Evolutionary conservation across 2,888 invertebrate genomes (phyloP), one percentile per base, ranked within the genome.

Genomic region (Melikaiella ostensackeni): DNA sequence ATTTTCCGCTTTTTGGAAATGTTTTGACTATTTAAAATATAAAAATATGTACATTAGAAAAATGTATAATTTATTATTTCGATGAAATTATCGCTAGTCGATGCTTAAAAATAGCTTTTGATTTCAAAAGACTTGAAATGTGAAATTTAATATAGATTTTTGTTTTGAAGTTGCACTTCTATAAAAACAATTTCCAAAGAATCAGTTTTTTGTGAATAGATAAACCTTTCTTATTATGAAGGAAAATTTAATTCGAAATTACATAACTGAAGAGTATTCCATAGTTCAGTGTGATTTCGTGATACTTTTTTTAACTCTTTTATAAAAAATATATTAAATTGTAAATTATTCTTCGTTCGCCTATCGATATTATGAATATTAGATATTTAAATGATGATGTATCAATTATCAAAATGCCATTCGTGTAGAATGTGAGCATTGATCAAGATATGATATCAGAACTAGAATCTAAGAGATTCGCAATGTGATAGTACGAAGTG

Each of bases 401-500:
- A 70, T 50, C 70, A 50, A 70, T 55, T 46, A 33, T 50, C 55
- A 74, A 55, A 55, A 74, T 19, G 19, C 33, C 66, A n/a, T 46
- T 66, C 66, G 9, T 19, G 13, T 46, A 19, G 46, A 66, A 66
- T 66, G 46, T 66, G 46, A 46, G 66, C 63, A 63, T 38, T 66
- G 46, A 46, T 11, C n/a, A 63, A 66, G 42, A 66, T 66, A 46
- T 66, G 46, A 66, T 66, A 66, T 66, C 66, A 66, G 46, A 66
- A 66, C 7, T 80, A 79, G 80, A 80, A 81, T 80, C 75, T 78
- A 4, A 79, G 73, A 61, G 79, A 80, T 81, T 82, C 82, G 79
- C 73, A 75, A 79, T 79, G 75, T 81, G 82, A 80, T 81, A 80
- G 82, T 77, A 79, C 77, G 82, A 82, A 83, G 79, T 79, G 77